These are phyloP conservation scores for Anarhynchus alexandrinus DNA, from an alignment of 2,113 vertebrate species.

Conservation along the genomic window DNA sequence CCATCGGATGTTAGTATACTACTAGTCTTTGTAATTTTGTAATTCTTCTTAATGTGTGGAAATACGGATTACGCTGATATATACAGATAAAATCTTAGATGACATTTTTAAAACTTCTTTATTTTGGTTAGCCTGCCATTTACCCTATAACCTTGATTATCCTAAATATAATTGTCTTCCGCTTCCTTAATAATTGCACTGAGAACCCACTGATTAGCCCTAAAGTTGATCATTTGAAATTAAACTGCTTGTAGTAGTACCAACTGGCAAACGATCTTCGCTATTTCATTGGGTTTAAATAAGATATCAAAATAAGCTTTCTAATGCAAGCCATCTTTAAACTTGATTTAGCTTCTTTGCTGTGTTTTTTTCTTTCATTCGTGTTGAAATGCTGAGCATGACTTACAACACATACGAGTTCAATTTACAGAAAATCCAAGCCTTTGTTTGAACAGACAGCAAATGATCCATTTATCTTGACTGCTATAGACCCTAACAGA, in stretches of 20 bases:
- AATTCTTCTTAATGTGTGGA: background rate
- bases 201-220: background rate
- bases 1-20: constrained; percentile 92
- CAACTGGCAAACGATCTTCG: constrained; percentile 23
- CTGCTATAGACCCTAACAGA: background rate
- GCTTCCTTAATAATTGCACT: background rate
- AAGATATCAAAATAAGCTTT: constrained; percentile 25
- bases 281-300: constrained; percentile 33
- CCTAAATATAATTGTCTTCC: background rate
- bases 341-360: constrained; percentile 17
- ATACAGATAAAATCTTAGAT: background rate
- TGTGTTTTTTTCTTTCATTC: background rate
- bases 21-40: constrained; percentile 50
- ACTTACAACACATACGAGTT: background rate
- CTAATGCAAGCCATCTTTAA: constrained; percentile 34
- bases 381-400: background rate
- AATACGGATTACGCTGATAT: background rate
- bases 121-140: background rate
- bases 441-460: background rate
- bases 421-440: background rate
- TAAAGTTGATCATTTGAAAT: background rate
- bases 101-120: background rate
- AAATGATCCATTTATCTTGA: background rate
- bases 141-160: background rate
- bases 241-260: background rate